Evolutionary conservation across 2,797 vertebrate genomes (phyloP), one percentile per base, ranked within the genome.

Genomic region (Oreonectes daqikongensis): DNA sequence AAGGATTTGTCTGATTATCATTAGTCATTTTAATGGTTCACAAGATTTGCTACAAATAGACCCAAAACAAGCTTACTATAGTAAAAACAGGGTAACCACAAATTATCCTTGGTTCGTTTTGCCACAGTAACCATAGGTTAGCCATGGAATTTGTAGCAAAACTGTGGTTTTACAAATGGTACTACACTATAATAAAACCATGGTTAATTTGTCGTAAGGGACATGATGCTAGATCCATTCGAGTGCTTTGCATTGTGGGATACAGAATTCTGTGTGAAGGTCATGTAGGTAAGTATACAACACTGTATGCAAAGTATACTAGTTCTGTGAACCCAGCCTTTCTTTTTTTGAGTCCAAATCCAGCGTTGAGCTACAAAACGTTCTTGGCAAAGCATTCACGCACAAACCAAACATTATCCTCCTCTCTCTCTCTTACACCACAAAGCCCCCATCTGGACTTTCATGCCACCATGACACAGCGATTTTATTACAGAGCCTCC

Each of bases 401-500:
- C 11, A 2, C 11, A 60, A 76, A 68, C 48, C 63, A 75, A 75
- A 67, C 63, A 55, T 60, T 55, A 60, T 48, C 64, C 63, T 59
- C 24, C 46, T 60, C 50, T 67, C 14, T 6, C 9, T 57, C 57
- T 9, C 17, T 2, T 8, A 60, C 28, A 60, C 26, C 46, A 17
- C 26, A 18, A n/a, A 76, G 46, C 30, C 65, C 42, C 20, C 57
- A 18, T 69, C 55, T 4, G 30, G 74, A 76, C 66, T 38, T 69
- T 20, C 42, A 50, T 18, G 24, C 32, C 48, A n/a, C 26, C 8
- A 2, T 69, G 72, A 65, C 72, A 74, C 12, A 52, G 72, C 72
- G 59, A 64, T 75, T 75, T 79, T 79, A 75, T 63, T 38, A 53
- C 66, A 75, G 40, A 69, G 42, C 46, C 70, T 44, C 52, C 74